Evolutionary conservation across 1,140 invertebrate species (phyloP).

Genomic region (Harpegnathos saltator): DNA sequence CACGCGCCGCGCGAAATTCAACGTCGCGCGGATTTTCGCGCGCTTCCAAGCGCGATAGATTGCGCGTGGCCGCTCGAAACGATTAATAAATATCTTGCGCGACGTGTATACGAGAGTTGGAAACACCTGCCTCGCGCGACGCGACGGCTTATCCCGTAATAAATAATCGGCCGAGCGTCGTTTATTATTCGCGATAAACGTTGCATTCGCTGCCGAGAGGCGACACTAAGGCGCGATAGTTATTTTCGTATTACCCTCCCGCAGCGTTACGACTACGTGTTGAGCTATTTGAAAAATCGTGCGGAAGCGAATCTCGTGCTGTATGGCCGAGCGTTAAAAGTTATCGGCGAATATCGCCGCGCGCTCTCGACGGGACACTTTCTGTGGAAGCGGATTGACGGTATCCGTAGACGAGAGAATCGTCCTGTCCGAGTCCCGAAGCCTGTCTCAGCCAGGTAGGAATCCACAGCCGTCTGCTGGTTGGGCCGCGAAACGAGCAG

Average conservation of each 20-base stretch:
- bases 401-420: constrained; percentile 32
- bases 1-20: constrained; percentile 12
- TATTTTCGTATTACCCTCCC: neutral
- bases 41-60: no score
- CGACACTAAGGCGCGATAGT: no score
- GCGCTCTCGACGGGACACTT: constrained; percentile 10
- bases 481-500: constrained; percentile 9
- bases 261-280: neutral
- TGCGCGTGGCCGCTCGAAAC: neutral
- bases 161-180: neutral
- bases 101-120: neutral
- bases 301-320: neutral
- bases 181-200: neutral
- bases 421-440: neutral
- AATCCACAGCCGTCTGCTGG: constrained; percentile 32
- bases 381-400: neutral
- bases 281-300: neutral
- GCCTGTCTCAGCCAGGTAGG: constrained; percentile 32
- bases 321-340: neutral
- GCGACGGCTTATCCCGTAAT: neutral
- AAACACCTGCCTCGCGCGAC: neutral
- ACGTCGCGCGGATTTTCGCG: neutral
- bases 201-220: neutral
- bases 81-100: neutral
- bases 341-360: neutral